Evolutionary conservation across 2,113 vertebrate species (phyloP).

Genomic region (Cygnus atratus): DNA sequence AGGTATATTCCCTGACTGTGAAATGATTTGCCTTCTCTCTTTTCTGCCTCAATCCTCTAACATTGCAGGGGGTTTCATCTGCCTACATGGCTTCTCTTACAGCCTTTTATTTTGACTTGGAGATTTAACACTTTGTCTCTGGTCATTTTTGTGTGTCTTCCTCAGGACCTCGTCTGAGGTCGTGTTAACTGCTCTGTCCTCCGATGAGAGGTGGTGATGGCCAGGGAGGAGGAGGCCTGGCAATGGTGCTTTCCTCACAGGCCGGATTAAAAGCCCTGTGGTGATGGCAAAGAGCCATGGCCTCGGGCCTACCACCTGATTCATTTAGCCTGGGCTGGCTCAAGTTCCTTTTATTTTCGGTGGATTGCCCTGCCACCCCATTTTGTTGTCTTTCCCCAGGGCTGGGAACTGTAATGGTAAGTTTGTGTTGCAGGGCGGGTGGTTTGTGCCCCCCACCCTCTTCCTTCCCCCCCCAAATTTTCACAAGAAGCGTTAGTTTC

Average conservation of each 20-base stretch:
- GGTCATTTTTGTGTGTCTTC: background rate
- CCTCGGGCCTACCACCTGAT: background rate
- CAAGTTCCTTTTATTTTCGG: background rate
- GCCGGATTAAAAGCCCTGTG: background rate
- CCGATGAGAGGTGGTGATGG: background rate
- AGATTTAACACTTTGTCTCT: background rate
- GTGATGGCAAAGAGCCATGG: background rate
- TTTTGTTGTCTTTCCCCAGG: background rate
- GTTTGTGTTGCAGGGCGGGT: background rate
- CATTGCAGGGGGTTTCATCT: background rate
- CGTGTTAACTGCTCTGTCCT: background rate
- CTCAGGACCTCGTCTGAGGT: background rate
- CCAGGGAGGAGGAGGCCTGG: background rate
- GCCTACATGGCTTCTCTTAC: background rate
- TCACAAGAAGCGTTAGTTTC: background rate
- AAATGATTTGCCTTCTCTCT: background rate
- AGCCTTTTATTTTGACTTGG: background rate
- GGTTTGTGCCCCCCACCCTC: background rate
- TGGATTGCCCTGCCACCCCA: fast-evolving
- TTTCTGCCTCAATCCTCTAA: background rate
- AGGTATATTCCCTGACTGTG: background rate
- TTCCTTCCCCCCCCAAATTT: background rate
- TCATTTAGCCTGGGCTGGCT: background rate
- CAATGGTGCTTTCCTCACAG: background rate
- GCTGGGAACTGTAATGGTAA: background rate